These are phyloP conservation scores for Araneus ventricosus DNA, from an alignment of 1,140 invertebrate genomes.

Conservation along the genomic window DNA sequence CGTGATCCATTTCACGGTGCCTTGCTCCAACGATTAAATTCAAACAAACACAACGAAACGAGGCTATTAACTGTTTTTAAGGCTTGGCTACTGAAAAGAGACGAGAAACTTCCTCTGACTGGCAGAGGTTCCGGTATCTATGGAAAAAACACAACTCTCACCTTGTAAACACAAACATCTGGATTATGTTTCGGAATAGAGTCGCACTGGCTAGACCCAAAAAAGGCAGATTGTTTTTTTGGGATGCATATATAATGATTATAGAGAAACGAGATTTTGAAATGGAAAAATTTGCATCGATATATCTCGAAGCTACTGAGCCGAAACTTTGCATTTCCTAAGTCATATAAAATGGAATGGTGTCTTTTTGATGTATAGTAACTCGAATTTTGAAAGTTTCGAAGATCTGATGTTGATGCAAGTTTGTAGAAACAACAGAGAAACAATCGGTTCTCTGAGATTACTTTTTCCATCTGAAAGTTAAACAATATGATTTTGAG, in stretches of 20 bases:
- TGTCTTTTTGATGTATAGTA: neutral
- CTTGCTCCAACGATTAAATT: neutral
- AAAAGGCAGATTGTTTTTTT: neutral
- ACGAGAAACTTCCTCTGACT: neutral
- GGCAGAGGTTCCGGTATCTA: neutral
- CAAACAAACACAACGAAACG: neutral
- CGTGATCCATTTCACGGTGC: conserved; percentile 38
- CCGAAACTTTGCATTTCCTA: no score
- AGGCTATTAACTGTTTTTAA: conserved; percentile 57
- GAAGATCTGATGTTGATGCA: neutral
- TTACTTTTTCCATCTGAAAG: no score
- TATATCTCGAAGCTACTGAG: no score
- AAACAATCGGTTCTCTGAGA: no score
- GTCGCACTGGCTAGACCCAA: neutral
- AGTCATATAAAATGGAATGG: no score
- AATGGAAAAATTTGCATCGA: no score
- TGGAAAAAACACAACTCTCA: neutral
- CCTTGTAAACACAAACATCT: neutral
- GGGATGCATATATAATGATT: no score
- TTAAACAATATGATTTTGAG: no score
- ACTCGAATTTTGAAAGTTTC: neutral
- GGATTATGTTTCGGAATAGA: neutral
- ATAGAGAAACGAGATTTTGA: neutral
- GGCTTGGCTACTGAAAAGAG: conserved; percentile 23
- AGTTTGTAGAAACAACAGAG: neutral